Percentiles rank a stretch among this genome's conserved stretches.
Conservation (phyloP, 2,113 vertebrate genomes). For the Microtus ochrogaster region DNA sequence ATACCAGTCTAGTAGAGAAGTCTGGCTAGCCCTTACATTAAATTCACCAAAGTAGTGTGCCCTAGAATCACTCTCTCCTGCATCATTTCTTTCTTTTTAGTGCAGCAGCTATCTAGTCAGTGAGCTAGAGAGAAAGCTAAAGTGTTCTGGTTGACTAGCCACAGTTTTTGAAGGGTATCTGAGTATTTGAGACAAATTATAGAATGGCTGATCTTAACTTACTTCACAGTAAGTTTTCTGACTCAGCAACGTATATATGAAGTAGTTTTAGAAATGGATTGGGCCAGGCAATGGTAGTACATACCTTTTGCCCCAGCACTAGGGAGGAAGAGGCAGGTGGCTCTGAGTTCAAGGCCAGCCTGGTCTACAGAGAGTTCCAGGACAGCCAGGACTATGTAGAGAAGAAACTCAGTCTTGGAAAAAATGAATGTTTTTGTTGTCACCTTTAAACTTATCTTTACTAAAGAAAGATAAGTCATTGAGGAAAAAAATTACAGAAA, state of each 20-base stretch:
- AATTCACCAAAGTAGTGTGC: constrained; percentile 3
- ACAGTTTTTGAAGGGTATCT: constrained; percentile 33
- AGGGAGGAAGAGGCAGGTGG: neutral
- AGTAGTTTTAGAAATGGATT: constrained; percentile 27
- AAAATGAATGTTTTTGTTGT: constrained; percentile 20
- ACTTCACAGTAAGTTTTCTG: neutral
- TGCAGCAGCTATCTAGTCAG: constrained; percentile 28
- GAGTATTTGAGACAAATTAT: constrained; percentile 49
- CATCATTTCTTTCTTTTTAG: constrained; percentile 49
- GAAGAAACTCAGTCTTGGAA: neutral
- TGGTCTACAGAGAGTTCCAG: neutral
- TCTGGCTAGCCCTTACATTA: constrained; percentile 32
- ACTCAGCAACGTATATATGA: constrained; percentile 9
- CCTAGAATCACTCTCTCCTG: neutral
- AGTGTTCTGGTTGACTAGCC: constrained; percentile 12
- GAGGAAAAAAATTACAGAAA: constrained; percentile 20
- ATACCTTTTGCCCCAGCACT: neutral
- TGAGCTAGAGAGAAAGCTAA: constrained; percentile 29
- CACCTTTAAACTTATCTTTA: constrained; percentile 51
- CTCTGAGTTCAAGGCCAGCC: neutral
- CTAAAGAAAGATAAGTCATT: constrained; percentile 32
- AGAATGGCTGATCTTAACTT: constrained; percentile 35
- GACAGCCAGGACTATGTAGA: neutral
- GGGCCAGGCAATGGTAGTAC: neutral
- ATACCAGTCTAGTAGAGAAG: neutral